A percentile compares a stretch with the other conserved stretches of the same genome.
These are phyloP conservation scores for Agrilus mali DNA, from an alignment of 2,888 invertebrate genomes.

Conservation along the genomic window DNA sequence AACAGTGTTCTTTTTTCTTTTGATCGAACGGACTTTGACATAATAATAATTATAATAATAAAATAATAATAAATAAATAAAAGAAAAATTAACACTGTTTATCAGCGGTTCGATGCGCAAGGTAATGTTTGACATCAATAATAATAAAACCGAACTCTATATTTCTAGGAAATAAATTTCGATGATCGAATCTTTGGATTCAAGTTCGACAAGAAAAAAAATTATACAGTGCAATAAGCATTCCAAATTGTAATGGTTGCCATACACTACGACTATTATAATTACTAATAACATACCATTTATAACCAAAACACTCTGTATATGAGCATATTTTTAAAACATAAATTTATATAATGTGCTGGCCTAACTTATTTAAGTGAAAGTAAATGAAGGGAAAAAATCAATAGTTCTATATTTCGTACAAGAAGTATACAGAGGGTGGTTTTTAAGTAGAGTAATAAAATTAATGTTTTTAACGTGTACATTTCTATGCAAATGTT, in stretches of 20 bases:
- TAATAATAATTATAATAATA: no score
- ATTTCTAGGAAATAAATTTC: conserved; percentile 5
- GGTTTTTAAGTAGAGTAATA: conserved; percentile 32
- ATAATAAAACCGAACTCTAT: no score
- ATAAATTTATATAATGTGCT: conserved; percentile 30
- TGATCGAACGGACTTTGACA: no score
- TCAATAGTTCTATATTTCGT: conserved; percentile 31
- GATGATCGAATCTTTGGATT: conserved; percentile 1
- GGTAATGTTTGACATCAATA: no score
- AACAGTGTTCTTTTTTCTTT: no score
- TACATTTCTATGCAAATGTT: conserved; percentile 32
- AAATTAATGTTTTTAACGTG: conserved; percentile 34
- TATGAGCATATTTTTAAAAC: conserved; percentile 38
- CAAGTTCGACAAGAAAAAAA: no score
- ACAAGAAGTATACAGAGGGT: conserved; percentile 32
- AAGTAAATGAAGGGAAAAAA: conserved; percentile 29
- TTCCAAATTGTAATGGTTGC: not conserved
- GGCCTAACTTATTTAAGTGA: conserved; percentile 37
- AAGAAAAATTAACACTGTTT: no score
- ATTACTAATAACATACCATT: conserved; percentile 3
- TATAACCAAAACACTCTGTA: conserved; percentile 31
- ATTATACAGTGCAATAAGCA: not conserved
- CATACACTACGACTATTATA: not conserved
- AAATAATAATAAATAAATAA: no score
- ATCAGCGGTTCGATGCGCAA: no score